Conservation (phyloP, 1,140 invertebrate species). For the Calosoma granatense region DNA sequence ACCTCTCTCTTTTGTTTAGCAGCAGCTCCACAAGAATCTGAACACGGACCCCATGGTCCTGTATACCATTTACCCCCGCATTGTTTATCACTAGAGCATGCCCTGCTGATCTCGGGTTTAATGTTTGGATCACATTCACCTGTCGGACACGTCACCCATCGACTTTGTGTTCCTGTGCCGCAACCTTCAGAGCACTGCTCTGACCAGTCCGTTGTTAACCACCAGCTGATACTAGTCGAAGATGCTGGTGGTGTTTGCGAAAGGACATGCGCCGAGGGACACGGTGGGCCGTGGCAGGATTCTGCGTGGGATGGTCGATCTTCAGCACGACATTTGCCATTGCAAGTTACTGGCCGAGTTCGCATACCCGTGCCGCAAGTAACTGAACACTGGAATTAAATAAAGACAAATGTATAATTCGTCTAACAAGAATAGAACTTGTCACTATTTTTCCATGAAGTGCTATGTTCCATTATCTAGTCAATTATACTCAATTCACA, state of each 20-base stretch:
- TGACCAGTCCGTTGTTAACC: conserved; percentile 40
- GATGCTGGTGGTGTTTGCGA: neutral
- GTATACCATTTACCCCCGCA: conserved; percentile 60
- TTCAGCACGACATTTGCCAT: conserved; percentile 24
- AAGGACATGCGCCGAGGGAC: conserved; percentile 6
- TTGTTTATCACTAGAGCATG: conserved; percentile 47
- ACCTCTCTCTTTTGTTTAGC: conserved; percentile 34
- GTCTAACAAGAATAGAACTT: too few species aligned
- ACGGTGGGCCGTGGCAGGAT: conserved; percentile 43
- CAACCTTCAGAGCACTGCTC: conserved; percentile 36
- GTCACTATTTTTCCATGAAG: too few species aligned
- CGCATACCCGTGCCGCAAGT: conserved; percentile 57
- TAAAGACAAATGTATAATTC: too few species aligned
- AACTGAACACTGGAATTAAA: conserved; percentile 49
- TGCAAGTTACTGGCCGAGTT: conserved; percentile 34
- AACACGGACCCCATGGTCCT: conserved; percentile 53
- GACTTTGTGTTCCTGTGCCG: conserved; percentile 46
- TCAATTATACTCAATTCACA: too few species aligned
- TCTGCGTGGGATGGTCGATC: conserved; percentile 35
- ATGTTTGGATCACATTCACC: conserved; percentile 35
- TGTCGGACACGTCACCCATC: conserved; percentile 20
- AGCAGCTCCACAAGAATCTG: conserved; percentile 27
- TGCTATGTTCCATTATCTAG: too few species aligned
- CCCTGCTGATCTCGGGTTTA: conserved; percentile 46
- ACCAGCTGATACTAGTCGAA: conserved; percentile 17